Evolutionary conservation across 2,888 invertebrate genomes (phyloP).

Genomic region (Protonemura montana): DNA sequence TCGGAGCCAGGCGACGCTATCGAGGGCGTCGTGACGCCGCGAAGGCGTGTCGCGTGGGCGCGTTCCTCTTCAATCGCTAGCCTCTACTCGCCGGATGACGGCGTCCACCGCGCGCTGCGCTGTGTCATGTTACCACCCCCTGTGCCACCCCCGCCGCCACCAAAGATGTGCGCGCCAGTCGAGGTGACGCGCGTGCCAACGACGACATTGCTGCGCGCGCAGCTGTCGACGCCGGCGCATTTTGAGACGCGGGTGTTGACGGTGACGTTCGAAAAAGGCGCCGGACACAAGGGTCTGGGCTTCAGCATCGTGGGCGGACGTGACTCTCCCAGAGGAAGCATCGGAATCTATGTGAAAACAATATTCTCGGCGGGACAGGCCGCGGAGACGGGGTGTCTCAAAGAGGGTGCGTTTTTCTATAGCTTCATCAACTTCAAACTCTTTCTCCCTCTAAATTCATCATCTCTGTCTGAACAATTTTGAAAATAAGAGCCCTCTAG

Average conservation of each 20-base stretch:
- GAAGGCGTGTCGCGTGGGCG: conserved; percentile 48
- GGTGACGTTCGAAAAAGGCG: conserved; percentile 62
- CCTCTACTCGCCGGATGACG: conserved; percentile 14
- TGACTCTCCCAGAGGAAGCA: conserved; percentile 67
- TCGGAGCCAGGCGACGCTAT: conserved; percentile 57
- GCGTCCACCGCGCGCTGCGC: conserved; percentile 31
- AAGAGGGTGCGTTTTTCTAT: conserved; percentile 62
- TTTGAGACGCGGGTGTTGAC: conserved; percentile 50
- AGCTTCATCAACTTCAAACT: too few species aligned
- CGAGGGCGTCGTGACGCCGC: conserved; percentile 57
- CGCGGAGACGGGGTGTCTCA: conserved; percentile 64
- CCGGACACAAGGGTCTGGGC: conserved; percentile 66
- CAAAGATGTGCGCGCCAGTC: background rate
- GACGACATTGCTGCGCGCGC: conserved; percentile 48
- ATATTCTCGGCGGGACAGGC: conserved; percentile 68
- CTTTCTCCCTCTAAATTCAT: too few species aligned
- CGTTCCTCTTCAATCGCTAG: conserved; percentile 41
- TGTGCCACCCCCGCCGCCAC: conserved; percentile 39
- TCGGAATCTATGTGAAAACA: conserved; percentile 70
- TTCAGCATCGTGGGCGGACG: conserved; percentile 71
- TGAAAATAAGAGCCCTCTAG: too few species aligned
- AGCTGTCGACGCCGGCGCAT: conserved; percentile 52
- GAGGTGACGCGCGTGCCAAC: conserved; percentile 42
- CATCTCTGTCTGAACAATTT: too few species aligned
- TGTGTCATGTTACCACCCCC: background rate